Evolutionary conservation across 2,888 invertebrate genomes (phyloP), one percentile per base, ranked within the genome.

Genomic region (Philereme transversata): DNA sequence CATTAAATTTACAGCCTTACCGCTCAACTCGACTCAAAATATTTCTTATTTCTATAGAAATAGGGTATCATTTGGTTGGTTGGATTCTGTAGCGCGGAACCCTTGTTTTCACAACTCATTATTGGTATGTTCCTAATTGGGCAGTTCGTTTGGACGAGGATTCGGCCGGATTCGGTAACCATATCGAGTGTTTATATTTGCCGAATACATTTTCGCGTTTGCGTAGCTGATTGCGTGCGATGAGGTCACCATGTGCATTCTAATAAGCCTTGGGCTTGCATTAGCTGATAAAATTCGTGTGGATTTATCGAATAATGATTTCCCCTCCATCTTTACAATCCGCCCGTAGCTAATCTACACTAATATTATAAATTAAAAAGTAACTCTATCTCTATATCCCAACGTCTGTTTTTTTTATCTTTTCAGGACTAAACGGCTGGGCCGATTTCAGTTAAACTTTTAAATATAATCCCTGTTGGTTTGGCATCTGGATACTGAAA

Each of bases 31-130:
- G 8, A 4, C 49, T 69, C 40, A 81, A 78, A 76, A 60, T 76
- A 57, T 59, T 75, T 76, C 75, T 75, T 84, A 78, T 63, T 4
- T 0, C 11, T 41, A 5, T 35, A 3, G 54, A 4, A 35, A 67
- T 77, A 87, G 75, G 75, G 73, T 65, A 69, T 60, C 68, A 62
- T 62, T 58, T 48, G 51, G 51, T 38, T 52, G 64, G 60, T 55
- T 65, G 65, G 55, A 64, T 70, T 59, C 68, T 53, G 71, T 73
- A 65, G 66, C 70, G 66, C 68, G 70, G 73, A 79, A 73, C 83
- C 83, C 84, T 86, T 91, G 89, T 91, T 90, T 90, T 90, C 88
- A 90, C 86, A 91, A 90, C 83, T 88, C 87, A 90, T 90, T 90
- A 90, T 87, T 83, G 84, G 84, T 81, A 77, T 81, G 77, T 80